Percentiles rank a stretch among this genome's conserved stretches.
Evolutionary conservation across 2,113 vertebrate species (phyloP).

Genomic region (Acinonyx jubatus): DNA sequence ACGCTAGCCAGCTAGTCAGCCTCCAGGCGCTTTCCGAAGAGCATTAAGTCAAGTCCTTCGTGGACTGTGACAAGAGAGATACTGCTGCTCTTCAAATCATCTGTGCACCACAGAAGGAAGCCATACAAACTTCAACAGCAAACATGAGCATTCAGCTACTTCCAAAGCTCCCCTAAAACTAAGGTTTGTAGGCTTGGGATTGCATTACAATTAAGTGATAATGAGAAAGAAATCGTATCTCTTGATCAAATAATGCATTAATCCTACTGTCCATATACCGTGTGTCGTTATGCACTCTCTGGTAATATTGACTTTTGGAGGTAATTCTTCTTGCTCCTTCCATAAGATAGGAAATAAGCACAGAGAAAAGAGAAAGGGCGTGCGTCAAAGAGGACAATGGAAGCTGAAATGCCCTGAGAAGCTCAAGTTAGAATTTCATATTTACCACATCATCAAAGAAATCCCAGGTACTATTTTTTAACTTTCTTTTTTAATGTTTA

Average conservation of each 20-base stretch:
- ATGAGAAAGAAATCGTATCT: background rate
- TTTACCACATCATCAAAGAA: background rate
- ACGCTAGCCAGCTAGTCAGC: background rate
- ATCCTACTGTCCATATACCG: conserved; percentile 4
- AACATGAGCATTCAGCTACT: background rate
- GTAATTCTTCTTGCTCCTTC: conserved; percentile 44
- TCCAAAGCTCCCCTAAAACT: background rate
- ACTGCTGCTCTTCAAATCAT: conserved; percentile 29
- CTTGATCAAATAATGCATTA: background rate
- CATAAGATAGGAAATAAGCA: background rate
- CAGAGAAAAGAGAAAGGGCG: background rate
- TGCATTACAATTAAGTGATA: conserved; percentile 20
- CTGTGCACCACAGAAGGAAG: background rate
- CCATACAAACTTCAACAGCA: conserved; percentile 5
- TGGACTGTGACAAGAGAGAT: conserved; percentile 53
- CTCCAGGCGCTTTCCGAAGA: conserved; percentile 29
- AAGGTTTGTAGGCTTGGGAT: background rate
- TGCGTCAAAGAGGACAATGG: background rate
- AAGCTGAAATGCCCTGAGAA: background rate
- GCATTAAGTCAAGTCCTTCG: conserved; percentile 20
- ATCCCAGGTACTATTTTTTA: background rate
- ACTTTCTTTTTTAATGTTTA: too few species aligned
- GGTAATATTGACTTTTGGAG: conserved; percentile 19
- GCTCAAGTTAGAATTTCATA: background rate
- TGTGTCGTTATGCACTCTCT: background rate